These are phyloP conservation scores for Porites divaricata DNA, from an alignment of 92 coral and sea anemone genomes.

Conservation along the genomic window DNA sequence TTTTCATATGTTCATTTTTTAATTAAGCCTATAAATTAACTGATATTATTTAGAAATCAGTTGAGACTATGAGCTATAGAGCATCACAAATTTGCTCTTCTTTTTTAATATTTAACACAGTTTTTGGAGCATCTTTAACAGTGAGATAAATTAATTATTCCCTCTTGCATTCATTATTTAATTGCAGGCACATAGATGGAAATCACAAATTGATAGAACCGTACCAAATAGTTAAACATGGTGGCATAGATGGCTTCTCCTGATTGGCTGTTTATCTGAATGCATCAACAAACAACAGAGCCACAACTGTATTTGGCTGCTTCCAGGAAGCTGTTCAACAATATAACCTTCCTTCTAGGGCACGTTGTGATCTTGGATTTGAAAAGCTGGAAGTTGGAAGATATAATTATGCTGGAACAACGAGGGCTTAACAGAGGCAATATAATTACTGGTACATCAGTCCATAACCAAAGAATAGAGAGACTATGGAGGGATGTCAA, in stretches of 20 bases:
- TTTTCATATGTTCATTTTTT: too few species aligned
- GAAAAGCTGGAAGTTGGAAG: slow-evolving; percentile 65
- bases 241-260: slow-evolving; percentile 74
- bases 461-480: slow-evolving; percentile 65
- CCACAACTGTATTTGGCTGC: slow-evolving; percentile 53
- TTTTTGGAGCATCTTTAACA: too few species aligned
- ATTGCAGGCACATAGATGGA: slow-evolving; percentile 63
- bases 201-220: slow-evolving; percentile 72
- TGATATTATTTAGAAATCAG: too few species aligned
- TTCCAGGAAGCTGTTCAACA: slow-evolving; percentile 54
- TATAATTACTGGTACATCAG: slow-evolving; percentile 72
- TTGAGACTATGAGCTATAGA: too few species aligned
- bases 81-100: too few species aligned
- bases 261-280: slow-evolving; percentile 53
- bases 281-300: slow-evolving; percentile 63
- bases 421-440: slow-evolving; percentile 73
- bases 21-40: too few species aligned
- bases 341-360: slow-evolving; percentile 70
- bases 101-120: too few species aligned
- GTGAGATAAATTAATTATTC: too few species aligned
- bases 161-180: slow-evolving; percentile 8
- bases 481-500: slow-evolving; percentile 73
- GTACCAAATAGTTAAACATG: slow-evolving; percentile 74
- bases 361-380: slow-evolving; percentile 63
- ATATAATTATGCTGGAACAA: slow-evolving; percentile 54